Evolutionary conservation across 1,140 invertebrate genomes (phyloP), one percentile per base, ranked within the genome.

Genomic region (Bombyx mandarina): DNA sequence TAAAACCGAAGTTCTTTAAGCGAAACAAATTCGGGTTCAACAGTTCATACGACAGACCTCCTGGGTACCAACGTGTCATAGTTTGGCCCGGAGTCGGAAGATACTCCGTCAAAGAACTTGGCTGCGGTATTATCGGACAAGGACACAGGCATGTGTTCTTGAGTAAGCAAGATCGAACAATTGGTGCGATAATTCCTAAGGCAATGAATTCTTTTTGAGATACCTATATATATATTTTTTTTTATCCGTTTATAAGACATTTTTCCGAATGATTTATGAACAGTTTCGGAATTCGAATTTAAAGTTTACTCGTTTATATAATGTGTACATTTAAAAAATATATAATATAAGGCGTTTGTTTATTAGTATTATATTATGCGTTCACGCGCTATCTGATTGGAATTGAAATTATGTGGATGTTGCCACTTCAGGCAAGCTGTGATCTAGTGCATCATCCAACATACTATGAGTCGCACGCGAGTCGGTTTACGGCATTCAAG

Each of bases 1-100:
- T 69, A 10, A 66, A 67, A 8, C 70, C 70, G 0, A 75, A 59
- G 51, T 56, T 60, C 2, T 82, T 80, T 46, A 71, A 65, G 49
- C 61, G 80, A 56, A 75, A 78, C 48, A 76, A 66, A 44, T 18
- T 56, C 8, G 79, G 73, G 6, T 86, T 84, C 50, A 83, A 86
- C 57, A 84, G 77, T 55, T 79, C 75, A 26, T 82, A 82, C 49
- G 78, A 83, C 49, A 76, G 75, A 43, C 70, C 75, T 2, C 80
- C 75, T 6, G 79, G 82, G 6, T 82, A 83, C 46, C 47, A 71
- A 12, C 69, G 75, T 7, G 62, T 68, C 7, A 51, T 78, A 1
- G 77, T 84, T 12, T 82, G 82, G 79, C 82, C 82, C 1, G 83
- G 71, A 0, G 81, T 84, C 1, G 83, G 83, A 4, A 57, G 81